Conservation (phyloP, 1,140 invertebrate genomes). For the Notospermus geniculatus region DNA sequence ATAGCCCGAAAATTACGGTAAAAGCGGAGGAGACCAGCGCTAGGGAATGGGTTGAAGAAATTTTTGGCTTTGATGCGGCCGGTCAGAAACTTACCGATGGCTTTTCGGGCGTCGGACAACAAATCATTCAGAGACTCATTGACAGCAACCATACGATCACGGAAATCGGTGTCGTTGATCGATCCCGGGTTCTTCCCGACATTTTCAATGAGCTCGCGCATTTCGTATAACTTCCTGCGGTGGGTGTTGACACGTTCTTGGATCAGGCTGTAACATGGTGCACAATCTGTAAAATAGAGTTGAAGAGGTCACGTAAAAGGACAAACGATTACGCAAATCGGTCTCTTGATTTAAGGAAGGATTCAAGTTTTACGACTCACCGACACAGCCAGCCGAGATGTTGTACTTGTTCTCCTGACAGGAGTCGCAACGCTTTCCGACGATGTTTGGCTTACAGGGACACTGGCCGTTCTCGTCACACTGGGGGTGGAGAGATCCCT, state of each 20-base stretch:
- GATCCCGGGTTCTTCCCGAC: constrained; percentile 74
- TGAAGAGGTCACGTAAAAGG: too few species aligned
- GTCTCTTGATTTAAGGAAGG: too few species aligned
- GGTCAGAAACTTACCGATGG: constrained; percentile 58
- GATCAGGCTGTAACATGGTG: constrained; percentile 89
- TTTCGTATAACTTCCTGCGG: constrained; percentile 69
- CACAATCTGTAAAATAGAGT: constrained; percentile 77
- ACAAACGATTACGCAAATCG: too few species aligned
- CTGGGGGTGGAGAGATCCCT: constrained; percentile 72
- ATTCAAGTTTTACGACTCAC: constrained; percentile 27
- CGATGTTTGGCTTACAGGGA: constrained; percentile 82
- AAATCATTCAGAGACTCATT: constrained; percentile 70
- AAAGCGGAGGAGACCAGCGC: too few species aligned
- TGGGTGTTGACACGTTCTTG: constrained; percentile 83
- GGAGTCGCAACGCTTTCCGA: constrained; percentile 76
- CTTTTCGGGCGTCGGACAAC: constrained; percentile 67
- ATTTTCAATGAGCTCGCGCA: constrained; percentile 69
- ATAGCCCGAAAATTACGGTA: too few species aligned
- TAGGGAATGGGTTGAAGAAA: too few species aligned
- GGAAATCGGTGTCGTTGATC: constrained; percentile 81
- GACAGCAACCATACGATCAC: constrained; percentile 70
- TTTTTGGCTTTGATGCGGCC: too few species aligned
- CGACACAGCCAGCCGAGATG: constrained; percentile 53
- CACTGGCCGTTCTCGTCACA: constrained; percentile 80
- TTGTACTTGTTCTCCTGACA: constrained; percentile 68